Evolutionary conservation across 2,797 vertebrate species (phyloP).

Genomic region (Trachurus trachurus): DNA sequence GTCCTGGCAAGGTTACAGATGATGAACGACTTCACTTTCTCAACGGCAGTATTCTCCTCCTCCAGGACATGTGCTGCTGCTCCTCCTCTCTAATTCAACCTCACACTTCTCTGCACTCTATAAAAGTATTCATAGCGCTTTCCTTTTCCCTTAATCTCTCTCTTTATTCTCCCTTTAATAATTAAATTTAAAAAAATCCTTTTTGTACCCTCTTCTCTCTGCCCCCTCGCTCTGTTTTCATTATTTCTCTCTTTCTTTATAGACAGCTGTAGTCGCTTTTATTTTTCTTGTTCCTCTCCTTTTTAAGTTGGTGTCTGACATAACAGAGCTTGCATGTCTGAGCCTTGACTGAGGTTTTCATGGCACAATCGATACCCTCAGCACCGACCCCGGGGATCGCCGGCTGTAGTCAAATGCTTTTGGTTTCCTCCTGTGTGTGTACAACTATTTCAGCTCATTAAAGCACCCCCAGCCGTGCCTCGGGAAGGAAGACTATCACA

Average conservation of each 20-base stretch:
- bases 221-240: constrained; percentile 11
- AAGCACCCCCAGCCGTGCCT: neutral
- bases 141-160: constrained; percentile 4
- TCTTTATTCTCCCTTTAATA: constrained; percentile 22
- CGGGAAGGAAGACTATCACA: neutral
- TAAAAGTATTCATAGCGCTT: neutral
- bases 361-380: constrained; percentile 36
- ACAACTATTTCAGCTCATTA: constrained; percentile 33
- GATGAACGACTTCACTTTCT: constrained; percentile 58
- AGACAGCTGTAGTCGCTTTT: neutral
- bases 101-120: constrained; percentile 19
- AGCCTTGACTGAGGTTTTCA: constrained; percentile 21
- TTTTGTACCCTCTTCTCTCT: constrained; percentile 7
- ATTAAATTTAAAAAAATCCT: constrained; percentile 10
- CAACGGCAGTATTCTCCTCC: constrained; percentile 33
- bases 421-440: constrained; percentile 20
- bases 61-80: constrained; percentile 44
- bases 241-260: constrained; percentile 11
- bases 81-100: constrained; percentile 39
- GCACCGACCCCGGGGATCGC: constrained; percentile 27
- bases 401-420: constrained; percentile 22
- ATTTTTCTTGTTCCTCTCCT: neutral
- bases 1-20: constrained; percentile 63
- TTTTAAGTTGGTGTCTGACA: constrained; percentile 5
- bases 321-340: constrained; percentile 7